Percentiles rank a stretch among this genome's conserved stretches.
phyloP scores from a whole-genome alignment of 2,888 invertebrate genomes.

The Drosophila nr. fundita region DNA sequence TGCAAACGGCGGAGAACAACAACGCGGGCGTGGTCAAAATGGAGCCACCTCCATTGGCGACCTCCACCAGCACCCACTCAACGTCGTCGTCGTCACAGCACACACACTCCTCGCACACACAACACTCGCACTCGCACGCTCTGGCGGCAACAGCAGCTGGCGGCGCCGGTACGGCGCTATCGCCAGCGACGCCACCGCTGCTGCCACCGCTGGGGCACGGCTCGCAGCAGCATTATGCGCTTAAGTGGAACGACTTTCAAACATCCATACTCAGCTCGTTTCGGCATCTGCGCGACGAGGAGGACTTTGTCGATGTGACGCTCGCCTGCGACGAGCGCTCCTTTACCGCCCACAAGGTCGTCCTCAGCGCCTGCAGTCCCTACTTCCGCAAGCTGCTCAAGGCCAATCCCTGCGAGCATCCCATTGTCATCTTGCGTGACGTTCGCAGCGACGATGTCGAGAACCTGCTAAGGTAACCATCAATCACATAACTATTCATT shows the following conservation, averaged over 20 bases:
- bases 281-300: constrained; percentile 94
- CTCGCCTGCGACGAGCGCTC: constrained; percentile 95
- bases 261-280: constrained; percentile 95
- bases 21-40: constrained; percentile 85
- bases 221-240: constrained; percentile 88
- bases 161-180: constrained; percentile 67
- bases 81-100: constrained; percentile 70
- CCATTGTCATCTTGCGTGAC: constrained; percentile 94
- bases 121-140: constrained; percentile 51
- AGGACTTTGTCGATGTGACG: constrained; percentile 97
- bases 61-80: constrained; percentile 82
- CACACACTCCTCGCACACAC: constrained; percentile 28
- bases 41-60: constrained; percentile 85
- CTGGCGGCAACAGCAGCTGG: constrained; percentile 60
- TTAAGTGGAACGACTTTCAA: constrained; percentile 98
- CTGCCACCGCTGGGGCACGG: constrained; percentile 48
- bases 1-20: constrained; percentile 85
- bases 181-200: constrained; percentile 65
- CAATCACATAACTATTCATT: background rate
- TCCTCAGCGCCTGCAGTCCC: constrained; percentile 96
- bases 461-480: constrained; percentile 90
- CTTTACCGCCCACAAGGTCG: constrained; percentile 95
- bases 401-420: constrained; percentile 96
- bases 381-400: constrained; percentile 95
- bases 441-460: constrained; percentile 94